Evolutionary conservation across 2,113 vertebrate genomes (phyloP), one percentile per base, ranked within the genome.

Genomic region (Numida meleagris): DNA sequence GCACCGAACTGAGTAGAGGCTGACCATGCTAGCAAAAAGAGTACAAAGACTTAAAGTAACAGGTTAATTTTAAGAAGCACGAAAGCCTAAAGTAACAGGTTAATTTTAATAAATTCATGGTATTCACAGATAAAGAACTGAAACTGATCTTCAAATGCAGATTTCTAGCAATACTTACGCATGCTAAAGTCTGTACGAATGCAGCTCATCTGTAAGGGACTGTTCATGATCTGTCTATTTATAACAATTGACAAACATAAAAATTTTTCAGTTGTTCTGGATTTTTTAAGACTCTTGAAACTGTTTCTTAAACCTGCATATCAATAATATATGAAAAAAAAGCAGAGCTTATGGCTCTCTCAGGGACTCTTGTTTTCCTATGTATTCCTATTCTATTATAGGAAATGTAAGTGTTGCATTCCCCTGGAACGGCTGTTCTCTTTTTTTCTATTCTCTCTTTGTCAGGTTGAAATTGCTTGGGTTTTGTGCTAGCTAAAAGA

Each of bases 51-150:
- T 95, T 96, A 82, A 89, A 94, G 59, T 72, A 90, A 63, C 58
- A 93, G 71, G 73, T 76, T 80, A 90, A 0, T 13, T 48, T 48
- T 48, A 48, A 23, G 46, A 48, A 34, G 40, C 36, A 24, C 53
- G 77, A 48, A 82, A 48, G 27, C 88, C 95, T 96, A 81, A 89
- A 94, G 57, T 75, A 90, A 63, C 58, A 93, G 72, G 77, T 77
- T 82, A 91, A 0, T 14, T 53, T 53, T 29, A 55, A 78, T 63
- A 71, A 70, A 53, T 70, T 7, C 19, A 7, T 57, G 48, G 16
- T 93, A 5, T 82, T 91, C 4, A 3, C n/a, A 29, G 27, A 34
- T 43, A 73, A 31, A 61, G 34, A 77, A 77, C 29, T 83, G 59
- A 36, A 78, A 71, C 25, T 73, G 45, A 34, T 55, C 31, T 81